A percentile compares a stretch with the other conserved stretches of the same genome.
phyloP scores from a whole-genome alignment of 2,113 vertebrate species.

The Alethe castanea region DNA sequence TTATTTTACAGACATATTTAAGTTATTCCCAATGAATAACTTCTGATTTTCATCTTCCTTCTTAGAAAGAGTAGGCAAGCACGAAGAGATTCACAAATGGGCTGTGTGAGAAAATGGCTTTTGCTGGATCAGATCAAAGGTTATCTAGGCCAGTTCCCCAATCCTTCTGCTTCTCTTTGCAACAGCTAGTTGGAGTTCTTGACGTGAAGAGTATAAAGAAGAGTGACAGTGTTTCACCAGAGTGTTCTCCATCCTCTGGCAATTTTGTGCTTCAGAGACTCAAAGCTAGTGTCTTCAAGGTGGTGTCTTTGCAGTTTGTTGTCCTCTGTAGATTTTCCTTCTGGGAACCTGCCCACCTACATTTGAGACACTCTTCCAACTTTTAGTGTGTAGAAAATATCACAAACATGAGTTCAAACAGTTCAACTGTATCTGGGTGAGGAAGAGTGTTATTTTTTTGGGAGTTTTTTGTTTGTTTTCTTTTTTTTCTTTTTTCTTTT shows the following conservation, averaged over 20 bases:
- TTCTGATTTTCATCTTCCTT: background rate
- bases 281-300: background rate
- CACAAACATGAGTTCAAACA: background rate
- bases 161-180: background rate
- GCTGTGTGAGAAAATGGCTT: background rate
- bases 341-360: background rate
- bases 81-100: background rate
- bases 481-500: background rate
- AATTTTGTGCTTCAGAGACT: background rate
- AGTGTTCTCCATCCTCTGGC: background rate
- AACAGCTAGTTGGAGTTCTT: background rate
- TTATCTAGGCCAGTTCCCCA: background rate
- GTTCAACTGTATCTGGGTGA: background rate
- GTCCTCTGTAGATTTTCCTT: background rate
- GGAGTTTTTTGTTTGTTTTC: background rate
- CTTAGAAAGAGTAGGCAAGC: background rate
- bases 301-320: background rate
- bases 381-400: background rate
- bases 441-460: background rate
- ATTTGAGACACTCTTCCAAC: background rate
- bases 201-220: background rate
- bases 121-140: background rate
- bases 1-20: background rate
- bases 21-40: background rate
- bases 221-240: background rate